Base-by-base conservation (phyloP, 2,797 vertebrate genomes). In the Falco berigora region DNA sequence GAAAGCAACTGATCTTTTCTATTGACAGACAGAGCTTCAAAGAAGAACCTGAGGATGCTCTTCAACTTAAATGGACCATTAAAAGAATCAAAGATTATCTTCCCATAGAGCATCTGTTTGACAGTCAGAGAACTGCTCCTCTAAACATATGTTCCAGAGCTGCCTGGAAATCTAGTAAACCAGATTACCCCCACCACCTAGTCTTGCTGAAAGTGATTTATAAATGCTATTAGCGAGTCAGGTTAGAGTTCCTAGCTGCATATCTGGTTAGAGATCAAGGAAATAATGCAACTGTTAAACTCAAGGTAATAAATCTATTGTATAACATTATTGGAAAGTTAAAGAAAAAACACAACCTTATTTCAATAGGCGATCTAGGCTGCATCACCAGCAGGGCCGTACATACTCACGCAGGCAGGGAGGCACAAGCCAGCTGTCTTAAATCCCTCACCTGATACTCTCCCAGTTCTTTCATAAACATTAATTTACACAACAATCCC, bases 141-240 rank as follows among this genome's bases (percentile, higher is more conserved):
- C 46, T 58, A 62, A 68, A 69, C 59, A 15, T 13, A 49, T 67
- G 59, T 30, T 76, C 73, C 83, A 95, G 86, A 92, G 80, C 34
- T 87, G 67, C 67, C 88, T 79, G 73, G 73, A 92, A 92, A 88
- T 59, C 69, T 66, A n/a, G 56, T 34, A 95, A 92, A 86, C 47
- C 53, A 50, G 28, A 82, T 90, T 66, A 81, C 42, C 27, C 2
- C 21, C 36, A 27, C 59, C 67, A 88, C 87, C 56, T 93, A 87
- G 89, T 63, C 63, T 76, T 83, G 3, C 0, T 28, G 19, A 76
- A 90, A 90, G 52, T 52, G 59, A 95, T 96, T 93, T 88, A 82
- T 61, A 95, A 87, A 88, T 36, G 56, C 80, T 82, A 79, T 90
- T 77, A 93, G 32, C 1, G 5, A 86, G 76, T 18, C 58, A 79